These are phyloP conservation scores for Galemys pyrenaicus DNA, from an alignment of 2,113 vertebrate genomes.

Conservation along the genomic window DNA sequence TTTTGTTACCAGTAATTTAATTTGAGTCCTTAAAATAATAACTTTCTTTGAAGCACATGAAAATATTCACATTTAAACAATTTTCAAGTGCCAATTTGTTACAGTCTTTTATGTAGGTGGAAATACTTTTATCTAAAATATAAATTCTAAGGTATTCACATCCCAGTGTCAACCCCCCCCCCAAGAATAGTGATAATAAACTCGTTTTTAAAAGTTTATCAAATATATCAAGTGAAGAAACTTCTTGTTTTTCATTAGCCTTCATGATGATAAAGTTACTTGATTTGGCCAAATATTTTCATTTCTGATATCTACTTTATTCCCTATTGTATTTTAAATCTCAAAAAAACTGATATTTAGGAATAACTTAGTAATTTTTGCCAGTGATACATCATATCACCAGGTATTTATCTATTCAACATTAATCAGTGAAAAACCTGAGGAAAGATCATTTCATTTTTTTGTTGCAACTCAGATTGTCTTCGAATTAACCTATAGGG, in stretches of 20 bases:
- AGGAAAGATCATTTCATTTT: background rate
- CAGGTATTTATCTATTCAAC: background rate
- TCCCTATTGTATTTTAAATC: background rate
- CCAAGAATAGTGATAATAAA: background rate
- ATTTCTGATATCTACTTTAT: background rate
- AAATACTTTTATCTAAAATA: background rate
- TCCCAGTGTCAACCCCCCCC: background rate
- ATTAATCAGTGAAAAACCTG: slow-evolving; percentile 11
- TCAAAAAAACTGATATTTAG: background rate
- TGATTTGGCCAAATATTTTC: background rate
- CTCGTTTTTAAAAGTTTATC: background rate
- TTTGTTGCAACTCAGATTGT: background rate
- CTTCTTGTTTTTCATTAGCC: background rate
- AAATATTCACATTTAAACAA: slow-evolving; percentile 36
- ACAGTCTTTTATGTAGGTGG: background rate
- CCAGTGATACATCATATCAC: background rate
- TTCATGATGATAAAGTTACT: background rate
- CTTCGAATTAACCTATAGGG: background rate
- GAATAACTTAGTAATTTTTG: background rate
- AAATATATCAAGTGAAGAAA: background rate
- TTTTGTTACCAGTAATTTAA: background rate
- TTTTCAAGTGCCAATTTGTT: background rate
- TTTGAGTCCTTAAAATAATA: slow-evolving; percentile 27
- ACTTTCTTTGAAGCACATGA: background rate
- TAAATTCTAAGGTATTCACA: slow-evolving; percentile 9